phyloP scores from a whole-genome alignment of 2,797 vertebrate genomes.

The Ispidina lecontei region DNA sequence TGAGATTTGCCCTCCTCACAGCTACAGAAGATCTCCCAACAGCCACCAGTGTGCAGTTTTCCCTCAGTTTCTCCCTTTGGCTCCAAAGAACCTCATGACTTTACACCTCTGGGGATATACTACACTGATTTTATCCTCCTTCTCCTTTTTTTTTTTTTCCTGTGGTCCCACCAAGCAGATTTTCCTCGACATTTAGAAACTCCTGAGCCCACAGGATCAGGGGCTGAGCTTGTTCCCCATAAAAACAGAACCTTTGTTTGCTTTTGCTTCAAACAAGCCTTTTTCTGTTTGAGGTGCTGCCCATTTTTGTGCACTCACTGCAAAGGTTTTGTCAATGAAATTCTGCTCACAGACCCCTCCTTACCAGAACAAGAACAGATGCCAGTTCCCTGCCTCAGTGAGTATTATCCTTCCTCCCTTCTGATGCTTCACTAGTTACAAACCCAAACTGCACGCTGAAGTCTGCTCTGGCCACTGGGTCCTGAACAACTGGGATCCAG shows the following conservation, averaged over 20 bases:
- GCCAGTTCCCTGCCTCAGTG: fast-evolving
- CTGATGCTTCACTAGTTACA: not conserved
- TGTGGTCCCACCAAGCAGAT: not conserved
- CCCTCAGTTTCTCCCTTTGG: not conserved
- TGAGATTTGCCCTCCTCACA: not conserved
- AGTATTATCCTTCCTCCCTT: not conserved
- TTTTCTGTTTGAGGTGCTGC: not conserved
- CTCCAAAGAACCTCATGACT: not conserved
- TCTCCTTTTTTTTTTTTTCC: not conserved
- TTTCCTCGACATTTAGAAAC: not conserved
- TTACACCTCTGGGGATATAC: not conserved
- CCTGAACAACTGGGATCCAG: not conserved
- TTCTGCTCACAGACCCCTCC: not conserved
- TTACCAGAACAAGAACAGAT: not conserved
- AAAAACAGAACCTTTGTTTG: not conserved
- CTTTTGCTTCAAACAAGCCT: not conserved
- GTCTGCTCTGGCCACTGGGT: not conserved
- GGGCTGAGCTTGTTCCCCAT: not conserved
- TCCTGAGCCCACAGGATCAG: not conserved
- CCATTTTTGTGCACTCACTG: not conserved
- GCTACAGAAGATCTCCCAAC: not conserved
- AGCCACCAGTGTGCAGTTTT: not conserved
- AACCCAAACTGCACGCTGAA: not conserved
- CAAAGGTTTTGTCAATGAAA: not conserved
- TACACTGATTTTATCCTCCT: not conserved